Conservation (phyloP, 2,797 vertebrate species). For the Thunnus albacares region DNA sequence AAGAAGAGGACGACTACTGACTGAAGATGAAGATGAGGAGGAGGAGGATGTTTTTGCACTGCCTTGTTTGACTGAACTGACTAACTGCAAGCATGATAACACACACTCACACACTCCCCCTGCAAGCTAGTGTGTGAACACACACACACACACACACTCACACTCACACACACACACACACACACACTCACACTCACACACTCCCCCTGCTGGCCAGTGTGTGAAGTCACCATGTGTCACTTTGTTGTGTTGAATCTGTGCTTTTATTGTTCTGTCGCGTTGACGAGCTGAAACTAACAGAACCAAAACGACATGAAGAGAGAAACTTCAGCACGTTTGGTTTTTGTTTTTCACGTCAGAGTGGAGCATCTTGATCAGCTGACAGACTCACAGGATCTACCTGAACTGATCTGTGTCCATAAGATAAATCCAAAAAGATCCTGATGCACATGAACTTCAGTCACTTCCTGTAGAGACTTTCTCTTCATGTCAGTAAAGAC, state of each 20-base stretch:
- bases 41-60: slow-evolving; percentile 63
- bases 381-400: background rate
- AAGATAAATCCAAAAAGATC: no score
- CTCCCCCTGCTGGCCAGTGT: background rate
- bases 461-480: background rate
- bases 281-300: slow-evolving; percentile 30
- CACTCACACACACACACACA: no score
- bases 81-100: slow-evolving; percentile 44
- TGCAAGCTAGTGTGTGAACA: no score
- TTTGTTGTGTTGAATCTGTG: slow-evolving; percentile 15
- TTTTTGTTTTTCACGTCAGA: background rate
- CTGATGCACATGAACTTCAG: no score
- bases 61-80: slow-evolving; percentile 38
- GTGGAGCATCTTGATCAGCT: background rate
- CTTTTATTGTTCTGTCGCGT: slow-evolving; percentile 24
- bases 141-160: no score
- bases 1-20: slow-evolving; percentile 10
- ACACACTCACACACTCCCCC: slow-evolving; percentile 18
- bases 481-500: no score
- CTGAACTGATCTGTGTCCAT: slow-evolving; percentile 1
- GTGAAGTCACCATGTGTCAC: slow-evolving; percentile 23
- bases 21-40: slow-evolving; percentile 16
- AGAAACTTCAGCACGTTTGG: background rate
- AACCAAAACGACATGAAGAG: slow-evolving; percentile 37
- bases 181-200: slow-evolving; percentile 35